Conservation (phyloP, 2,113 vertebrate species). For the Oncorhynchus mykiss region DNA sequence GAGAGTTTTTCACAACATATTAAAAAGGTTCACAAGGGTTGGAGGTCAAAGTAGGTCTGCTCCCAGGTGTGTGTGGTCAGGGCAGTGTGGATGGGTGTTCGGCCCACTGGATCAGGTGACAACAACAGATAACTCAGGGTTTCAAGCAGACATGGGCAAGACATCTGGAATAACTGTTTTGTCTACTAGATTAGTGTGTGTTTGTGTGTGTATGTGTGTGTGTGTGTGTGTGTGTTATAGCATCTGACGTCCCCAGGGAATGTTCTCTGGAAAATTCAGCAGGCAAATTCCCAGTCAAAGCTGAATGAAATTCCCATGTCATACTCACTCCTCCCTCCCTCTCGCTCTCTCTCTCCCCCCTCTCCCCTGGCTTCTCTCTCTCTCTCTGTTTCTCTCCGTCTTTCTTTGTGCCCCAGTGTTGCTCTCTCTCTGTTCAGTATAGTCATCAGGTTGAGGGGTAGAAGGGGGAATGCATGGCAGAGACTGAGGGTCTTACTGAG, state of each 20-base stretch:
- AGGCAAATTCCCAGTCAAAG: background rate
- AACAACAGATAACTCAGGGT: too few relatives aligned
- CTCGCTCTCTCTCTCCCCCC: background rate
- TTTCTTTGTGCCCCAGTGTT: background rate
- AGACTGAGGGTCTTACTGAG: background rate
- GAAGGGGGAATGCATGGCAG: background rate
- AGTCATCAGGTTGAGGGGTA: too few relatives aligned
- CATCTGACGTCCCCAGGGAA: background rate
- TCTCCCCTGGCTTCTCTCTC: background rate
- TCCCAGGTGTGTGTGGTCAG: background rate
- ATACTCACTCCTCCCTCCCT: background rate
- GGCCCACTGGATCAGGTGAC: too few relatives aligned
- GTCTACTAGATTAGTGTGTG: background rate
- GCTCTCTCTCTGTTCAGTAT: background rate
- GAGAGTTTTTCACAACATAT: background rate
- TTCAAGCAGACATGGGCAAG: too few relatives aligned
- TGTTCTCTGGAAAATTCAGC: background rate
- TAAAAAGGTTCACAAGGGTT: background rate
- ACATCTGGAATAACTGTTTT: background rate
- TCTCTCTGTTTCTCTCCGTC: background rate
- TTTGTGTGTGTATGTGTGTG: slow-evolving; percentile 6
- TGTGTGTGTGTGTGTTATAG: slow-evolving; percentile 15
- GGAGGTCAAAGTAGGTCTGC: background rate
- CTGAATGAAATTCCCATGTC: background rate
- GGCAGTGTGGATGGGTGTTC: background rate